Evolutionary conservation across 2,113 vertebrate species (phyloP), one percentile per base, ranked within the genome.

Genomic region (Tachuris rubrigastra): DNA sequence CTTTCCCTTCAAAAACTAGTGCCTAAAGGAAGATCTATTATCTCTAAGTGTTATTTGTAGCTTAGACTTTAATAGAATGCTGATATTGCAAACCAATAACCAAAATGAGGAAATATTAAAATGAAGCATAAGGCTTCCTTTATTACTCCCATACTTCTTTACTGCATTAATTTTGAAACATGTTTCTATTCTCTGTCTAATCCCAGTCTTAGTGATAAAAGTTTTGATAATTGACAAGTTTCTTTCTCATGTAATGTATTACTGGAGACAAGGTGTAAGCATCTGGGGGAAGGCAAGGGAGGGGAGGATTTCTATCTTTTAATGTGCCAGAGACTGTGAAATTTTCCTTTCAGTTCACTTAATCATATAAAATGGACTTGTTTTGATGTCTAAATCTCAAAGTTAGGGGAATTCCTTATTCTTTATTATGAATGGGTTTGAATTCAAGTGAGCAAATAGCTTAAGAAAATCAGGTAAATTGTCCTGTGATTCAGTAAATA

Each of bases 121-220:
- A 80, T 9, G 52, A 94, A 95, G 27, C 28, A 35, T 49, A 85
- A 90, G 82, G 71, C 73, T 87, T 71, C 18, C 31, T 81, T 93
- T 68, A 74, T 91, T 95, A 44, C 42, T 89, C 39, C 28, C 49
- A 2, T 77, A 50, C 83, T 42, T 91, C 59, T 67, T 91, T 60
- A 77, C 60, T 85, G 49, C 23, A 71, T 94, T 95, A 25, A 62
- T 90, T 95, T 95, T 91, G 62, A 85, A 85, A 89, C 23, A 19
- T 41, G 3, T 85, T 85, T 86, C 66, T 88, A n/a, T 85, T 69
- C 94, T 42, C 72, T 75, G 6, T 77, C 73, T 95, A 93, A 96
- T 83, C 8, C 10, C 55, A 35, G 39, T 79, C 81, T 88, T 81
- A n/a, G 21, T 44, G 37, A 53, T 78, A 76, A 15, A 89, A 90